Percentiles rank a stretch among this genome's conserved stretches.
These are phyloP conservation scores for Heloderma charlesbogerti DNA, from an alignment of 2,113 vertebrate genomes.

Conservation along the genomic window DNA sequence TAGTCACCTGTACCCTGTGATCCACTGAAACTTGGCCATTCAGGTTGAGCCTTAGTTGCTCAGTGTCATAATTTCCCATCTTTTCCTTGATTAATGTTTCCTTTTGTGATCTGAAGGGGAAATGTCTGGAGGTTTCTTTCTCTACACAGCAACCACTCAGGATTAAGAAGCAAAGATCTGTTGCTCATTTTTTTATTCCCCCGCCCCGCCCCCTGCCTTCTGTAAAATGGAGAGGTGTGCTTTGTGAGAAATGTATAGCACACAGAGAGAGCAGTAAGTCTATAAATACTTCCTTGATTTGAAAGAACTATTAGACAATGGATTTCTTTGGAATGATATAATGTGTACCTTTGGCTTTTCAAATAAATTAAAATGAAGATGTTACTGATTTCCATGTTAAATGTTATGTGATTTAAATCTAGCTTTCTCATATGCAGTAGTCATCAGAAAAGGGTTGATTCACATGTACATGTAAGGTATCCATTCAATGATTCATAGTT, in stretches of 20 bases:
- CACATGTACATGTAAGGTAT: neutral
- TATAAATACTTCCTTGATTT: constrained; percentile 24
- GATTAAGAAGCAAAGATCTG: constrained; percentile 55
- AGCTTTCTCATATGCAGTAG: neutral
- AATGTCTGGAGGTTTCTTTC: constrained; percentile 72
- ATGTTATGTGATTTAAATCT: neutral
- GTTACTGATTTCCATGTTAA: neutral
- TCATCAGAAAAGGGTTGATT: neutral
- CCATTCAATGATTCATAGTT: neutral
- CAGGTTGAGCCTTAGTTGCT: constrained; percentile 73
- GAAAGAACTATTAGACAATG: constrained; percentile 46
- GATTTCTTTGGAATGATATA: constrained; percentile 27
- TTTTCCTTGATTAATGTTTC: constrained; percentile 83
- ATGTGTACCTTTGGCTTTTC: constrained; percentile 32
- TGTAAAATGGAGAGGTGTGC: constrained; percentile 45
- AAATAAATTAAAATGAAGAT: constrained; percentile 9
- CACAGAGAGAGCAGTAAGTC: constrained; percentile 24
- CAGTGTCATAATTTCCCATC: constrained; percentile 83
- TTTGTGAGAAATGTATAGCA: constrained; percentile 35
- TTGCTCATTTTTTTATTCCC: neutral
- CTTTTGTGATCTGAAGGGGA: constrained; percentile 78
- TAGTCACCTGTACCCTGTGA: constrained; percentile 82
- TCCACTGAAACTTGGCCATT: constrained; percentile 72
- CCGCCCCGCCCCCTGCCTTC: too few species aligned
- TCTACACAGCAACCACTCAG: constrained; percentile 37